Conservation (phyloP, 2,797 vertebrate genomes). For the Alca torda region DNA sequence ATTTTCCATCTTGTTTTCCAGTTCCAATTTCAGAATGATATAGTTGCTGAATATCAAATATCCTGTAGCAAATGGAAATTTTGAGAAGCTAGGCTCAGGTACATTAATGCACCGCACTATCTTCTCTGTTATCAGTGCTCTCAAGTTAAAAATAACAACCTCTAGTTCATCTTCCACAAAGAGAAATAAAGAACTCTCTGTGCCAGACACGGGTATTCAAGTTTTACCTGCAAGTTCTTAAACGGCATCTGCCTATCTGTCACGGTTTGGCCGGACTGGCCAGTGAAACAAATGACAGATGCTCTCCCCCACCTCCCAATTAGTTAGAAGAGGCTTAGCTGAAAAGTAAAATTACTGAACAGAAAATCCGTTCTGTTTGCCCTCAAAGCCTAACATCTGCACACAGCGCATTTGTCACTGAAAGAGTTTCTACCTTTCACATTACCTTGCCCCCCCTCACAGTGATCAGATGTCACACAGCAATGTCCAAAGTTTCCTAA, state of each 20-base stretch:
- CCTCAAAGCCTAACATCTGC: neutral
- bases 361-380: neutral
- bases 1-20: constrained; percentile 11
- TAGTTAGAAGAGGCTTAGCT: neutral
- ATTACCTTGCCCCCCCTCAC: neutral
- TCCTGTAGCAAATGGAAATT: neutral
- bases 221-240: neutral
- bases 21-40: neutral
- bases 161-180: neutral
- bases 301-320: neutral
- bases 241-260: neutral
- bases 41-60: neutral
- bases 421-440: neutral
- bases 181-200: neutral
- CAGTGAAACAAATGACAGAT: neutral
- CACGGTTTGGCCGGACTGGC: neutral
- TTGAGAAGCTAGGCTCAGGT: neutral
- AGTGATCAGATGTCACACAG: neutral
- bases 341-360: neutral
- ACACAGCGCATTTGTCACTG: neutral
- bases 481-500: neutral
- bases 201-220: neutral
- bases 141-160: neutral
- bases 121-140: neutral
- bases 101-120: neutral